A percentile compares a stretch with the other conserved stretches of the same genome.
These are phyloP conservation scores for Cordilura impudica DNA, from an alignment of 2,888 invertebrate genomes.

Conservation along the genomic window DNA sequence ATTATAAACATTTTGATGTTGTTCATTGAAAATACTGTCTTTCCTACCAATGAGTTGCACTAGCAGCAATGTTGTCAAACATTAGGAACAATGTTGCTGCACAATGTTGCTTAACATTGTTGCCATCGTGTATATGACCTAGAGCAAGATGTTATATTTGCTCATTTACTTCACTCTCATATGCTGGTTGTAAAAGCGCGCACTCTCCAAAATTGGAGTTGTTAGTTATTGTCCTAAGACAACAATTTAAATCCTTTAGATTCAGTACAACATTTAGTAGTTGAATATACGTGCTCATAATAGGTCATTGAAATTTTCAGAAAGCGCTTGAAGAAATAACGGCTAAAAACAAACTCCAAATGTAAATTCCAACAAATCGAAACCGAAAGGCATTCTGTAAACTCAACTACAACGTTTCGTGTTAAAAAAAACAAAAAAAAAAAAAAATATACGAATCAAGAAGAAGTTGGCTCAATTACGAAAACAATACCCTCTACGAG, in stretches of 20 bases:
- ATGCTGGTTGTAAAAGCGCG: background rate
- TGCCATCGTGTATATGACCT: slow-evolving; percentile 15
- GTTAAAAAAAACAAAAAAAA: background rate
- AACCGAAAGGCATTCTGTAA: background rate
- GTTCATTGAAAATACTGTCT: too few relatives aligned
- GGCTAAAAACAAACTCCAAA: background rate
- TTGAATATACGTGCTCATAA: slow-evolving; percentile 54
- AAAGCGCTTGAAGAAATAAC: slow-evolving; percentile 10
- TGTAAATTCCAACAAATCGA: background rate
- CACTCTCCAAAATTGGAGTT: slow-evolving; percentile 30
- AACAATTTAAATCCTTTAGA: slow-evolving; percentile 45
- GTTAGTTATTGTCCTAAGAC: slow-evolving; percentile 44
- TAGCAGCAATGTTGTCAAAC: slow-evolving; percentile 27
- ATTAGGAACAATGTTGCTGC: background rate
- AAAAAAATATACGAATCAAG: too few relatives aligned
- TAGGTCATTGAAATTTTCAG: slow-evolving; percentile 47
- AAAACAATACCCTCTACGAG: background rate
- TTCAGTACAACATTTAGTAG: slow-evolving; percentile 49
- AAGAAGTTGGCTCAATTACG: background rate
- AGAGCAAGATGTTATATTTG: background rate
- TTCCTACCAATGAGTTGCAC: too few relatives aligned
- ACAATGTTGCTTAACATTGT: background rate
- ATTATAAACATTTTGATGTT: too few relatives aligned
- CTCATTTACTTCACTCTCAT: background rate
- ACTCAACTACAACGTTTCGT: background rate